phyloP scores from a whole-genome alignment of 2,888 invertebrate genomes.

The Cecidostiba fungosa region DNA sequence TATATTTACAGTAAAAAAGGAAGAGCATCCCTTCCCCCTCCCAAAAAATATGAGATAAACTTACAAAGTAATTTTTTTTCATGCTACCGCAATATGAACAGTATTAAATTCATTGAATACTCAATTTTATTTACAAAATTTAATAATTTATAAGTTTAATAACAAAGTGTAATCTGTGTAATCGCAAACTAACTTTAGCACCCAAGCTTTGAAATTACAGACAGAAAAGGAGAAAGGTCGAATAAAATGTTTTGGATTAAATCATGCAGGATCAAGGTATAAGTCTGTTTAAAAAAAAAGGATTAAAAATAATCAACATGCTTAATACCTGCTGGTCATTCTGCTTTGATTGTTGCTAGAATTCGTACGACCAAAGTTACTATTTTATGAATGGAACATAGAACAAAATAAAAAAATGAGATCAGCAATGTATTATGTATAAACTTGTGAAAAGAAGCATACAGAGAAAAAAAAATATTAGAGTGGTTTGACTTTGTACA shows the following conservation, averaged over 20 bases:
- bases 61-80: neutral
- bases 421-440: slow-evolving; percentile 8
- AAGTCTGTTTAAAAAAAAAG: slow-evolving; percentile 31
- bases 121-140: neutral
- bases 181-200: neutral
- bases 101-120: neutral
- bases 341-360: slow-evolving; percentile 62
- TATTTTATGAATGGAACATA: slow-evolving; percentile 62
- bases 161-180: neutral
- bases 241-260: neutral
- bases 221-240: slow-evolving; percentile 11
- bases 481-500: neutral
- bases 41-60: neutral
- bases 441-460: neutral
- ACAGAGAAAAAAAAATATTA: neutral
- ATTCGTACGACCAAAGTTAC: slow-evolving; percentile 61
- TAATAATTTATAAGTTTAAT: neutral
- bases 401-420: slow-evolving; percentile 56
- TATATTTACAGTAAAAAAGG: no score
- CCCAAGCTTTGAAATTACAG: slow-evolving; percentile 8
- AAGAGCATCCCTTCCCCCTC: neutral
- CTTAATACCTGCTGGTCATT: slow-evolving; percentile 61
- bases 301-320: slow-evolving; percentile 49
- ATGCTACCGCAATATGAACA: neutral
- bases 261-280: slow-evolving; percentile 31